Conservation (phyloP, 2,888 invertebrate species). For the Syritta pipiens region DNA sequence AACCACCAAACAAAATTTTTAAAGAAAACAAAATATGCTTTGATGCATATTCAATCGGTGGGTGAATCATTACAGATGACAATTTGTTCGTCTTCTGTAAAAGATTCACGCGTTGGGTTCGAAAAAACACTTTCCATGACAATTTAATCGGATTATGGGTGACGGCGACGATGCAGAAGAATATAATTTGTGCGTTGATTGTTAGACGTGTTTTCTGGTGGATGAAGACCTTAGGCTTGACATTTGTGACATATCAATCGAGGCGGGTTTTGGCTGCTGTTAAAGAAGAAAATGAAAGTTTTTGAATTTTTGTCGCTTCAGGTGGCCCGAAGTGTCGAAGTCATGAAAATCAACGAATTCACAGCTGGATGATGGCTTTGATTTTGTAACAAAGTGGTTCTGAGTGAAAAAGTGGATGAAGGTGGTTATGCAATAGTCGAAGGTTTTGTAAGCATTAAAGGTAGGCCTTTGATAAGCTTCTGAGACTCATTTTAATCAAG, state of each 20-base stretch:
- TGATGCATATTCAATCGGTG: slow-evolving; percentile 28
- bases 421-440: too few relatives aligned
- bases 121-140: slow-evolving; percentile 46
- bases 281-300: neutral
- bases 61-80: slow-evolving; percentile 27
- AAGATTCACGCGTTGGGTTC: slow-evolving; percentile 18
- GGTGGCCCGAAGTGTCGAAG: too few relatives aligned
- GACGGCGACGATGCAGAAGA: too few relatives aligned
- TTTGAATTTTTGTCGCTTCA: too few relatives aligned
- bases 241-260: slow-evolving; percentile 17
- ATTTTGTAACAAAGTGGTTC: too few relatives aligned
- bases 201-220: neutral
- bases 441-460: too few relatives aligned
- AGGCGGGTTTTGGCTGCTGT: neutral
- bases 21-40: slow-evolving; percentile 14
- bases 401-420: too few relatives aligned
- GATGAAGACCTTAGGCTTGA: slow-evolving; percentile 15
- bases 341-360: too few relatives aligned
- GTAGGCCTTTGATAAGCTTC: too few relatives aligned
- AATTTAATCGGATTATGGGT: slow-evolving; percentile 40
- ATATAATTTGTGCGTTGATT: slow-evolving; percentile 9
- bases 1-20: slow-evolving; percentile 11
- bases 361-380: too few relatives aligned
- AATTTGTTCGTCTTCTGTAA: neutral
- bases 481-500: too few relatives aligned